A percentile compares a stretch with the other conserved stretches of the same genome.
Conservation (phyloP, 2,797 vertebrate species). For the Rhinophrynus dorsalis region DNA sequence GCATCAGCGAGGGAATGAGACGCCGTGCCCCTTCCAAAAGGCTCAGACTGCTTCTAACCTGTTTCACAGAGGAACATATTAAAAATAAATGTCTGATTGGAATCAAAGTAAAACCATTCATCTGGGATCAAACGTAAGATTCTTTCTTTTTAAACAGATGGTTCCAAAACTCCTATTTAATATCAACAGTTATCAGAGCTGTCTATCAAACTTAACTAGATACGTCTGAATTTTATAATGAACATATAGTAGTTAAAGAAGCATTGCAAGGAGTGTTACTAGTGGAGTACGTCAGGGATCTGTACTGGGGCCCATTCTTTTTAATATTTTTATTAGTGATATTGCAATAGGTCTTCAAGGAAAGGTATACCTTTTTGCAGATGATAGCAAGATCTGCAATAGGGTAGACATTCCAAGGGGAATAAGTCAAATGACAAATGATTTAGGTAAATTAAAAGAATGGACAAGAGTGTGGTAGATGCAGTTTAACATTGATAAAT, state of each 20-base stretch:
- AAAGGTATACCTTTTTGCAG: too few relatives aligned
- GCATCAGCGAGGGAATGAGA: conserved; percentile 18
- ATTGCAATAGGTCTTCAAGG: too few relatives aligned
- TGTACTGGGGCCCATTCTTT: too few relatives aligned
- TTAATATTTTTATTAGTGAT: too few relatives aligned
- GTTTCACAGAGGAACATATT: conserved; percentile 21
- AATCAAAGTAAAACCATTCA: conserved; percentile 11
- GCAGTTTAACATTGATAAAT: too few relatives aligned
- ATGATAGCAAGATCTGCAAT: too few relatives aligned
- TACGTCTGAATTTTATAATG: conserved; percentile 1
- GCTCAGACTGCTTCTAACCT: conserved; percentile 3
- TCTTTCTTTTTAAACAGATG: conserved; percentile 25
- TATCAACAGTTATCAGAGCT: conserved; percentile 23
- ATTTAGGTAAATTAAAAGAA: too few relatives aligned
- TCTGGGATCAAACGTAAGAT: conserved; percentile 1
- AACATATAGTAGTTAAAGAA: not conserved
- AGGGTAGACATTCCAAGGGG: too few relatives aligned
- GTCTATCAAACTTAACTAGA: conserved; percentile 28
- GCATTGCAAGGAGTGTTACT: too few relatives aligned
- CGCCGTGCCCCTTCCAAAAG: conserved; percentile 11
- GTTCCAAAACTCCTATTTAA: conserved; percentile 18
- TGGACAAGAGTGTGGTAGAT: too few relatives aligned
- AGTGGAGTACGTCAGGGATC: too few relatives aligned
- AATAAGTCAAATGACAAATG: too few relatives aligned
- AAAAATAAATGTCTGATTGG: conserved; percentile 13